Percentiles rank a stretch among this genome's conserved stretches.
phyloP scores from a whole-genome alignment of 2,113 vertebrate genomes.

The Hiodon tergisus region DNA sequence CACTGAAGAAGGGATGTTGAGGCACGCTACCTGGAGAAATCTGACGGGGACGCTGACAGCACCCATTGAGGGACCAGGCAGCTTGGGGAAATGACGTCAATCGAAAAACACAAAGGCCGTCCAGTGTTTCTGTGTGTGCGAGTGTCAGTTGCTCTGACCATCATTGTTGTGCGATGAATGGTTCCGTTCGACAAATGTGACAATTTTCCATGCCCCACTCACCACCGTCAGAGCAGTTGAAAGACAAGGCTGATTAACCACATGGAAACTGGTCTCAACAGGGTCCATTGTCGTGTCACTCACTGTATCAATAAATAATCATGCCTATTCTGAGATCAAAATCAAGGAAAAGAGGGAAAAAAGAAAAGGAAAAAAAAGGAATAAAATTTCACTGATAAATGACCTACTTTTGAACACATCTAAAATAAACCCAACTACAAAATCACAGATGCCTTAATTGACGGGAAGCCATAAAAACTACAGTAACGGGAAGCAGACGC shows the following conservation, averaged over 20 bases:
- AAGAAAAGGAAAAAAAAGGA: too few species aligned
- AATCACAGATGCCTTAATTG: neutral
- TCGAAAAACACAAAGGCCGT: conserved; percentile 3
- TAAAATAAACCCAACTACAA: neutral
- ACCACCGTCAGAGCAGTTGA: neutral
- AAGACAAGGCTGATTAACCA: conserved; percentile 15
- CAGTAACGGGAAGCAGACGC: neutral
- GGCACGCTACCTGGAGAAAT: neutral
- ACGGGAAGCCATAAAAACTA: neutral
- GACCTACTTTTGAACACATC: neutral
- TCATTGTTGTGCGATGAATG: conserved; percentile 18
- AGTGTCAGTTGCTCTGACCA: neutral
- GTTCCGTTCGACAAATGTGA: conserved; percentile 10
- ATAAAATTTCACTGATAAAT: too few species aligned
- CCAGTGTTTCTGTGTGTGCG: conserved; percentile 19
- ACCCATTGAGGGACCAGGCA: neutral
- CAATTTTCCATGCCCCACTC: neutral
- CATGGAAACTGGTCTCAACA: conserved; percentile 4
- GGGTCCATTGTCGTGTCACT: neutral
- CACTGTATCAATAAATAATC: conserved; percentile 7
- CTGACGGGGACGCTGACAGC: neutral
- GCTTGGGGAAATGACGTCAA: neutral
- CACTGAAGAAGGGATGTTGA: neutral
- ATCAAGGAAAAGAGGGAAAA: neutral
- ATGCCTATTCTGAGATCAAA: neutral